Evolutionary conservation across 2,888 invertebrate genomes (phyloP).

Genomic region (Parnassius orleans): DNA sequence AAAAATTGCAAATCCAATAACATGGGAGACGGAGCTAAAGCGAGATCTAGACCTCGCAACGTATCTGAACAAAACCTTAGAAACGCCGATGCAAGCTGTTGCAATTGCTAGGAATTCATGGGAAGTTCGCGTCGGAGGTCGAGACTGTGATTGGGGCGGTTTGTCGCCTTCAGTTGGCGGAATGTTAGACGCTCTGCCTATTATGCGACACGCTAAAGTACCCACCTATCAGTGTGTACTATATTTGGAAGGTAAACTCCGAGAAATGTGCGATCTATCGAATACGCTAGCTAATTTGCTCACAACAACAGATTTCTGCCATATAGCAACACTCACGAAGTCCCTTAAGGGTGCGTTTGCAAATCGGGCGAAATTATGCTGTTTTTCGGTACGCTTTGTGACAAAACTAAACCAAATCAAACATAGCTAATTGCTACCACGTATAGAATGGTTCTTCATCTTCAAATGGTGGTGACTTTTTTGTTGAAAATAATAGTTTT

Average conservation of each 20-base stretch:
- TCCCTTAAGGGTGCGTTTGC: too few species aligned
- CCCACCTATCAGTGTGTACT: slow-evolving; percentile 83
- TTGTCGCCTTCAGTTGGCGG: slow-evolving; percentile 91
- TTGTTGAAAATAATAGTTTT: too few species aligned
- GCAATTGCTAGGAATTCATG: slow-evolving; percentile 92
- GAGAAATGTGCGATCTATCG: slow-evolving; percentile 92
- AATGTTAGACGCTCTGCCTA: slow-evolving; percentile 90
- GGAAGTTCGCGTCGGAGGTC: slow-evolving; percentile 63
- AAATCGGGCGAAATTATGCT: too few species aligned
- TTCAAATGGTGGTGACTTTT: too few species aligned
- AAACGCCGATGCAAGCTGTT: slow-evolving; percentile 88
- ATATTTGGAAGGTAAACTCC: slow-evolving; percentile 88
- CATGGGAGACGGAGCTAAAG: slow-evolving; percentile 80
- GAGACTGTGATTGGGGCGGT: slow-evolving; percentile 65
- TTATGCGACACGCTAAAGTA: slow-evolving; percentile 87
- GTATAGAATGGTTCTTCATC: too few species aligned
- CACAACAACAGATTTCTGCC: slow-evolving; percentile 87
- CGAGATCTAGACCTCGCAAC: slow-evolving; percentile 63
- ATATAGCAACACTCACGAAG: slow-evolving; percentile 86
- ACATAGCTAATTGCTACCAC: too few species aligned
- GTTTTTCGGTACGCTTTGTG: too few species aligned
- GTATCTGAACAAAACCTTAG: slow-evolving; percentile 75
- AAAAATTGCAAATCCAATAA: slow-evolving; percentile 75
- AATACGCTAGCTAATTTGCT: slow-evolving; percentile 90
- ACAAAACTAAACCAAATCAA: too few species aligned